Base-by-base conservation (phyloP, 2,113 vertebrate species). In the Chamaea fasciata region DNA sequence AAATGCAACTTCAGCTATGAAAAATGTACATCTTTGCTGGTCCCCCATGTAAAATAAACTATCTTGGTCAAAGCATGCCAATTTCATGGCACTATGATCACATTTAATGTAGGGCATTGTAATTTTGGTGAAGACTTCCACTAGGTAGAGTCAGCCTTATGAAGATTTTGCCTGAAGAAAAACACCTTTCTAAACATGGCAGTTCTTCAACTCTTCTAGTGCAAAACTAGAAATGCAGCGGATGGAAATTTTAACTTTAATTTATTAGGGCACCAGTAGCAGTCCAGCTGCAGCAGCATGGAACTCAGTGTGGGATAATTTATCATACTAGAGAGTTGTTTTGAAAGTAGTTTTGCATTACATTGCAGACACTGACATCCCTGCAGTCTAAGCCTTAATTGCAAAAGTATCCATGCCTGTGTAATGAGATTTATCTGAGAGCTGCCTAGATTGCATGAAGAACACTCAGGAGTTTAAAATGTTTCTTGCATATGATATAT, bases 121-220 rank as follows among this genome's bases (percentile, higher is more conserved):
- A 37, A 56, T 56, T 92, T 71, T 85, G 39, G 57, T 10, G 9
- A 76, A 73, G 44, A 63, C 9, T 71, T 77, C 30, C 86, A 27
- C 21, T 35, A 69, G 10, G 35, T 9, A 80, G 35, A 79, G 30
- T 19, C 0, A 0, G 26, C 35, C 16, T 30, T 67, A 39, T 10
- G 28, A 39, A 26, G 20, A 65, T 42, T 92, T 47, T 79, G 52
- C 11, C 18, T 24, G 24, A 85, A 85, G 31, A 14, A 80, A 79
- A 79, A 60, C 15, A 63, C 27, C 64, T 94, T 62, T 60, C 26
- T 39, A 85, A 85, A 62, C 37, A 44, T 24, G 9, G 21, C 7
- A 69, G 10, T 41, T 83, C 50, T 87, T 87, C 37, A 12, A 3
- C 30, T 64, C 11, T 82, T 59, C 18, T 49, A 59, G 21, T 39